A percentile compares a stretch with the other conserved stretches of the same genome.
phyloP scores from a whole-genome alignment of 1,140 invertebrate species.

The Cyclina sinensis region DNA sequence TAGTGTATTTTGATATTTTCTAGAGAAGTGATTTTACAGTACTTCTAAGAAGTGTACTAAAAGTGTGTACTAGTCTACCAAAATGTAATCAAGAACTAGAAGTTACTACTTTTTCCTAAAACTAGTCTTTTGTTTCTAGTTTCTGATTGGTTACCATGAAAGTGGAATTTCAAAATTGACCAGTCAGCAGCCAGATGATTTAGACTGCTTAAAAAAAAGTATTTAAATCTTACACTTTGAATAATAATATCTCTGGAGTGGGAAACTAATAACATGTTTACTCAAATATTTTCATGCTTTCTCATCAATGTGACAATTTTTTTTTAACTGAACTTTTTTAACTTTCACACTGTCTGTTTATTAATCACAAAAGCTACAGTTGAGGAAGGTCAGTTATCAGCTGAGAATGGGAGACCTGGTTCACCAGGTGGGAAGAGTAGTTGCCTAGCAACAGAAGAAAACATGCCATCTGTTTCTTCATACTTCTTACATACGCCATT shows the following conservation, averaged over 20 bases:
- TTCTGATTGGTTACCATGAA: too few relatives aligned
- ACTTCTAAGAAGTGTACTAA: too few relatives aligned
- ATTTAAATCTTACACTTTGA: background rate
- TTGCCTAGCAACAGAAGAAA: slow-evolving; percentile 65
- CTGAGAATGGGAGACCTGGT: background rate
- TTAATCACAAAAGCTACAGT: slow-evolving; percentile 28
- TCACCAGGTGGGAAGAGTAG: slow-evolving; percentile 60
- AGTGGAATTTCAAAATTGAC: too few relatives aligned
- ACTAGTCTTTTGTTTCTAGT: too few relatives aligned
- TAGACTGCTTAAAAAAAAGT: too few relatives aligned
- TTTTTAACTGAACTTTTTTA: background rate
- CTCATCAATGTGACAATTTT: too few relatives aligned
- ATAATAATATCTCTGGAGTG: background rate
- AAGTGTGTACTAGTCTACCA: too few relatives aligned
- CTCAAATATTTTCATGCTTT: background rate
- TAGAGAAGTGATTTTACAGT: too few relatives aligned
- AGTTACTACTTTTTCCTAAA: too few relatives aligned
- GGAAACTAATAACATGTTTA: background rate
- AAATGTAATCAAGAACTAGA: too few relatives aligned
- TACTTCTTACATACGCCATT: slow-evolving; percentile 84
- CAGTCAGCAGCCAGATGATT: too few relatives aligned
- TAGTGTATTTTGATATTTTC: too few relatives aligned
- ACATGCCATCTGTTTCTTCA: slow-evolving; percentile 62
- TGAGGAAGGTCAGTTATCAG: background rate
- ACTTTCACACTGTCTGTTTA: background rate